Base-by-base conservation (phyloP, 2,797 vertebrate genomes). In the Poecilia picta region DNA sequence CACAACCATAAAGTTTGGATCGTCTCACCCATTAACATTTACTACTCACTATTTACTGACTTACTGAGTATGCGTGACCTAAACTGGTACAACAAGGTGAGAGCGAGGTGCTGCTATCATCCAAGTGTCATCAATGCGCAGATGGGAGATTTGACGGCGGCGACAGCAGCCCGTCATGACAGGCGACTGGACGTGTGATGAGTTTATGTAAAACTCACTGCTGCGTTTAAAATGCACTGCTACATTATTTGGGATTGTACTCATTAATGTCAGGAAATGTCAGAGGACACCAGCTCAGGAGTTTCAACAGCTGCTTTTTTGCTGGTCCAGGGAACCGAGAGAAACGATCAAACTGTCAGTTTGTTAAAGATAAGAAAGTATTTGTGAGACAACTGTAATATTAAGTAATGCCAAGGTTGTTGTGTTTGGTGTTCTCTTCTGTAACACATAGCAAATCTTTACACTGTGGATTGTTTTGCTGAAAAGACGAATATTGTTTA, bases 1-100 rank as follows among this genome's bases (percentile, higher is more conserved):
- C 46, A 16, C 20, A 82, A 75, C 47, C 79, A 82, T 90, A 81
- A 90, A 88, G 64, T 87, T 64, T 45, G 49, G 73, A 81, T 84
- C 4, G 73, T 78, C 79, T 77, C 47, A 77, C 43, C 83, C 70
- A 81, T 87, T 79, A 81, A 39, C 76, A 73, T 85, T 85, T 84
- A 87, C 83, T 80, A 77, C 81, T 85, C 74, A 36, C 28, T 79
- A 74, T 85, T 83, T 83, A 80, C 77, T 78, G 28, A 70, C 64
- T 71, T 62, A 82, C 76, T 81, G 36, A 15, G 47, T 62, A 76
- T 64, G 77, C 23, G 33, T 5, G 0, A 51, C 76, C 55, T 25
- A 75, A 23, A 77, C 82, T 73, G 71, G 49, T 75, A 71, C 59
- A 79, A 81, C 1, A 57, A 74, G 70, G 74, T 41, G 33, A 64